Conservation (phyloP, 2,113 vertebrate species). For the Copsychus sechellarum region DNA sequence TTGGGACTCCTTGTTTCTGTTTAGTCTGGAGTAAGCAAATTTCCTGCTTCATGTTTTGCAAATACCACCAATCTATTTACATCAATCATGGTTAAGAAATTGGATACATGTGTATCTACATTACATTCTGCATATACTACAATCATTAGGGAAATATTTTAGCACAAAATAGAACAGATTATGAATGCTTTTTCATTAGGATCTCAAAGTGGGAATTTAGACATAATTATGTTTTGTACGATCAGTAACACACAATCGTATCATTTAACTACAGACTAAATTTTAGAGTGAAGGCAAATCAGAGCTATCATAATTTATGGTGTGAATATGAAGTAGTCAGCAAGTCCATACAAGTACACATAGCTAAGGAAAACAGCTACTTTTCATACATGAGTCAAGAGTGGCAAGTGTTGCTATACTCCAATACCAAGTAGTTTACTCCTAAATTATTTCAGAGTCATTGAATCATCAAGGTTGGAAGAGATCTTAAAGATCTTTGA, state of each 20-base stretch:
- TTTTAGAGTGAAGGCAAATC: background rate
- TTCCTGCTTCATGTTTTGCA: background rate
- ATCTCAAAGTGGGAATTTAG: slow-evolving; percentile 4
- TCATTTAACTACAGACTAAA: background rate
- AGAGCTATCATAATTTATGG: background rate
- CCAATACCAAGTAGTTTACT: background rate
- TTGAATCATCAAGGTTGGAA: background rate
- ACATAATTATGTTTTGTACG: background rate
- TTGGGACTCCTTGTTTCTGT: background rate
- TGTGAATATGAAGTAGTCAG: background rate
- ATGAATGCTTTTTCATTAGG: slow-evolving; percentile 14
- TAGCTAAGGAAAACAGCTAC: background rate
- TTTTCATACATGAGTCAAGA: background rate
- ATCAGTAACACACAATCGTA: background rate
- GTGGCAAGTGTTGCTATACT: background rate
- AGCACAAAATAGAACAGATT: background rate
- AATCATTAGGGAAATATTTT: slow-evolving; percentile 1
- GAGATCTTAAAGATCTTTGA: background rate
- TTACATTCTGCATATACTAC: background rate
- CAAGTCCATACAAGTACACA: background rate
- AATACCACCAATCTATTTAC: background rate
- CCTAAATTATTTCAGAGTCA: background rate
- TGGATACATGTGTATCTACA: background rate
- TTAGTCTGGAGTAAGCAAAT: slow-evolving; percentile 26
- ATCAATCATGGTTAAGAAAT: background rate